Percentiles rank a stretch among this genome's conserved stretches.
These are phyloP conservation scores for Lepeophtheirus salmonis DNA, from an alignment of 1,140 invertebrate species.

Conservation along the genomic window DNA sequence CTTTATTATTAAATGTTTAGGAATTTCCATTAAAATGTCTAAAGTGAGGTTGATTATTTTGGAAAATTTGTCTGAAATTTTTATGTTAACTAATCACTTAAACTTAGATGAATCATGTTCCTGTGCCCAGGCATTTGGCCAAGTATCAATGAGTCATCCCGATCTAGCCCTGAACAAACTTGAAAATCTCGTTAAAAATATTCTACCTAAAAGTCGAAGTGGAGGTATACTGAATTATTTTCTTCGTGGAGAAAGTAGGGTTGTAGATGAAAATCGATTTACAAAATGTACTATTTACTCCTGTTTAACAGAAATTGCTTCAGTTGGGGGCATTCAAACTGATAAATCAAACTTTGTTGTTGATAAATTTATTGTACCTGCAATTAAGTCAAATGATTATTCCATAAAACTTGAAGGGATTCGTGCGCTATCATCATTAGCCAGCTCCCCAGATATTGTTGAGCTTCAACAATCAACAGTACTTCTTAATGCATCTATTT, in stretches of 20 bases:
- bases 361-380: neutral
- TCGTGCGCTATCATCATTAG: neutral
- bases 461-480: neutral
- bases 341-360: neutral
- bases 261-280: neutral
- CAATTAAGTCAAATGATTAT: neutral
- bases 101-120: neutral
- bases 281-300: neutral
- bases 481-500: neutral
- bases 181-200: constrained; percentile 2
- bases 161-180: constrained; percentile 11
- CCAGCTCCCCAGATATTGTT: neutral
- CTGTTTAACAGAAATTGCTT: neutral
- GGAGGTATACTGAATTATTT: neutral
- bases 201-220: neutral
- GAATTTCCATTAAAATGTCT: constrained; percentile 2
- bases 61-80: neutral
- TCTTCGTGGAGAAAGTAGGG: neutral
- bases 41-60: neutral
- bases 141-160: neutral
- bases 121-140: constrained; percentile 14
- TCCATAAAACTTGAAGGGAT: neutral
- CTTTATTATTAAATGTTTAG: constrained; percentile 6
- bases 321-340: neutral
- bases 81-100: neutral